Evolutionary conservation across 2,888 invertebrate genomes (phyloP).

Genomic region (Dolichomitus sp.): DNA sequence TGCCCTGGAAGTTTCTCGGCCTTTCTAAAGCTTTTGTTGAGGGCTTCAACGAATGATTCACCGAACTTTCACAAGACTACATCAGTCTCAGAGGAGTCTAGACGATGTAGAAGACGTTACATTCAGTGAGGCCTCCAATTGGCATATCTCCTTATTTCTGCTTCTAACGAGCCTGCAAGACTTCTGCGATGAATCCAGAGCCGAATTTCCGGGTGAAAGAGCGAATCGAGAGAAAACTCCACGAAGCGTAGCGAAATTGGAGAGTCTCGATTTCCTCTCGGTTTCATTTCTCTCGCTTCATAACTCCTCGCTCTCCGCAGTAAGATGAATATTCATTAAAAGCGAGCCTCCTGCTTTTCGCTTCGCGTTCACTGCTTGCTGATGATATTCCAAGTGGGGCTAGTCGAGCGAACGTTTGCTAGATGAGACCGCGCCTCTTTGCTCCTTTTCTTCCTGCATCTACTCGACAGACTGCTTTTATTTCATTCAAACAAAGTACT

Average conservation of each 20-base stretch:
- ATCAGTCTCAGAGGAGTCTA: constrained; percentile 17
- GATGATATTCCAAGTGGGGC: constrained; percentile 58
- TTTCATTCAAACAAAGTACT: constrained; percentile 28
- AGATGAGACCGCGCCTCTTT: constrained; percentile 8
- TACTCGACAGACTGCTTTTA: constrained; percentile 7
- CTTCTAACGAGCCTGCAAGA: constrained; percentile 24
- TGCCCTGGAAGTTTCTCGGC: constrained; percentile 5
- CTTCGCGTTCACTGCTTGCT: constrained; percentile 18
- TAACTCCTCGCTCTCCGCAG: constrained; percentile 28
- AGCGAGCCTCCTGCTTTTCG: constrained; percentile 19
- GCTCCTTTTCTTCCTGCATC: not conserved
- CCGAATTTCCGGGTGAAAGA: constrained; percentile 56
- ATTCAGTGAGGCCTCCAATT: not conserved
- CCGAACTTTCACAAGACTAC: constrained; percentile 22
- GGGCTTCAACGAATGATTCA: constrained; percentile 1
- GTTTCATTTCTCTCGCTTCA: constrained; percentile 57
- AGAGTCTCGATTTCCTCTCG: constrained; percentile 62
- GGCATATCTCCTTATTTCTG: constrained; percentile 29
- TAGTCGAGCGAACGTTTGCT: constrained; percentile 53
- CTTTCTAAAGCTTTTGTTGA: constrained; percentile 1
- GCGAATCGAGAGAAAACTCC: constrained; percentile 41
- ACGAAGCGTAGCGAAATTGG: constrained; percentile 44
- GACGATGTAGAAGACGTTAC: constrained; percentile 7
- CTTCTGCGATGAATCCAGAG: constrained; percentile 19
- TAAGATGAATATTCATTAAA: constrained; percentile 65